Evolutionary conservation across 2,888 invertebrate genomes (phyloP).

Genomic region (Dusona sp.): DNA sequence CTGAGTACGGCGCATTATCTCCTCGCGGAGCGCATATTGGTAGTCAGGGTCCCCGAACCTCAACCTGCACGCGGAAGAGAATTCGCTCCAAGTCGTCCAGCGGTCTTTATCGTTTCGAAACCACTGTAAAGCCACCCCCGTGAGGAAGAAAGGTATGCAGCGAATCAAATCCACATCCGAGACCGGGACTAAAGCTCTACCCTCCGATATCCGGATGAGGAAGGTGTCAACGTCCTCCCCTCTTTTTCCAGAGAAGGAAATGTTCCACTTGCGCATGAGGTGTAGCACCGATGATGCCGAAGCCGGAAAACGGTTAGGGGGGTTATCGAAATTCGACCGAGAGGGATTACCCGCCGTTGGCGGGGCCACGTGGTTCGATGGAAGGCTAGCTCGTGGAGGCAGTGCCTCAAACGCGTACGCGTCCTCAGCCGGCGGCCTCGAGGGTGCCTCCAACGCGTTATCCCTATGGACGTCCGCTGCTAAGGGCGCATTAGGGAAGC

Average conservation of each 20-base stretch:
- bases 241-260: not conserved
- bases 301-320: not conserved
- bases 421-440: too few species aligned
- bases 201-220: not conserved
- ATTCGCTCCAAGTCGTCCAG: conserved; percentile 5
- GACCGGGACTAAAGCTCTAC: not conserved
- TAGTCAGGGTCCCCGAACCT: conserved; percentile 18
- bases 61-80: not conserved
- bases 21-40: conserved; percentile 9
- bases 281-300: not conserved
- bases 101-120: conserved; percentile 13
- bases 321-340: too few species aligned
- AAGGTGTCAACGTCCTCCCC: conserved; percentile 36
- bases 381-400: too few species aligned
- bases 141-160: conserved; percentile 42
- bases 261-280: conserved; percentile 40
- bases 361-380: too few species aligned
- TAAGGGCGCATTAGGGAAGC: too few species aligned
- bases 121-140: conserved; percentile 41
- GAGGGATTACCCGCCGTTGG: too few species aligned
- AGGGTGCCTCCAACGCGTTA: too few species aligned
- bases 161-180: conserved; percentile 9
- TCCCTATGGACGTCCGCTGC: too few species aligned
- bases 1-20: conserved; percentile 34
- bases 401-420: too few species aligned